These are phyloP conservation scores for Yponomeuta malinellus DNA, from an alignment of 2,888 invertebrate genomes.

Conservation along the genomic window DNA sequence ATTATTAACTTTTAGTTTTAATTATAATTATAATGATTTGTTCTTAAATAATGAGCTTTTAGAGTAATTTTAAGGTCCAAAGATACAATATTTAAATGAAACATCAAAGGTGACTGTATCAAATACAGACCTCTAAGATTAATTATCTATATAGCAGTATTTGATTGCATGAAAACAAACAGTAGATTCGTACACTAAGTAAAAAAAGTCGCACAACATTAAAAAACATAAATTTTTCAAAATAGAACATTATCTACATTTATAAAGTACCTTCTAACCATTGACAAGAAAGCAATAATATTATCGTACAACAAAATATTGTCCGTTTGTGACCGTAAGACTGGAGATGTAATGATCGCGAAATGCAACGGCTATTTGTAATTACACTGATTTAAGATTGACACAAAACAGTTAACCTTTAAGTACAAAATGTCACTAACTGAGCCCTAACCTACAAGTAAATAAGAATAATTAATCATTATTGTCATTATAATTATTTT, in stretches of 20 bases:
- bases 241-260: no score
- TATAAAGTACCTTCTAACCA: background rate
- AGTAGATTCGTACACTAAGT: background rate
- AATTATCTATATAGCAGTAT: conserved; percentile 55
- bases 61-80: conserved; percentile 64
- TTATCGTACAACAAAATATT: background rate
- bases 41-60: conserved; percentile 50
- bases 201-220: no score
- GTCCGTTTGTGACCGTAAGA: background rate
- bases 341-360: background rate
- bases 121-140: conserved; percentile 41
- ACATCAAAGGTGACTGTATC: conserved; percentile 37
- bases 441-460: conserved; percentile 37
- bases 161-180: conserved; percentile 34
- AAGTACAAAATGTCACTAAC: conserved; percentile 69
- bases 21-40: conserved; percentile 20
- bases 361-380: background rate
- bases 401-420: conserved; percentile 44
- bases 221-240: no score
- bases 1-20: conserved; percentile 40
- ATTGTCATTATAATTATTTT: background rate
- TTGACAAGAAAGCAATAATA: background rate
- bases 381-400: conserved; percentile 31
- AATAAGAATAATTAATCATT: conserved; percentile 34
- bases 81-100: conserved; percentile 38